A percentile compares a stretch with the other conserved stretches of the same genome.
These are phyloP conservation scores for Polylopha cassiicola DNA, from an alignment of 2,888 invertebrate species.

Conservation along the genomic window DNA sequence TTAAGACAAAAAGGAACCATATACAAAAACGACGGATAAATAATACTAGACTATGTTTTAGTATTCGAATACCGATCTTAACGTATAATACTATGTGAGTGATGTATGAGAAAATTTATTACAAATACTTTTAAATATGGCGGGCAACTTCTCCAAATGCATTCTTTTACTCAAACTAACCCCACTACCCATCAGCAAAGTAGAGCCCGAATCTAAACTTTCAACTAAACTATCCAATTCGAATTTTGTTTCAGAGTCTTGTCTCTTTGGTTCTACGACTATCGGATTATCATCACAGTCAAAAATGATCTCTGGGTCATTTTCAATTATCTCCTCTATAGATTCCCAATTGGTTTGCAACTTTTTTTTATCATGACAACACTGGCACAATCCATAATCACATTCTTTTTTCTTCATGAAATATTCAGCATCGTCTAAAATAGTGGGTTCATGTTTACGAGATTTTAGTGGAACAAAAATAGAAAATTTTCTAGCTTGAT, in stretches of 20 bases:
- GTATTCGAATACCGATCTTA: neutral
- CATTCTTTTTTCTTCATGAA: slow-evolving; percentile 65
- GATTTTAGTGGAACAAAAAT: slow-evolving; percentile 44
- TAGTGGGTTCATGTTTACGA: slow-evolving; percentile 48
- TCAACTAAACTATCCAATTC: no score
- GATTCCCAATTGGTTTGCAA: slow-evolving; percentile 57
- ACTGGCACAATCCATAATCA: slow-evolving; percentile 63
- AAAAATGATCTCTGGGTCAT: slow-evolving; percentile 70
- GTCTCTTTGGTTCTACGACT: slow-evolving; percentile 47
- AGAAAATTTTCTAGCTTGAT: slow-evolving; percentile 62
- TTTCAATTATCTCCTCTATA: slow-evolving; percentile 68
- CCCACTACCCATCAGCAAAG: slow-evolving; percentile 28
- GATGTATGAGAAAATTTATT: slow-evolving; percentile 44
- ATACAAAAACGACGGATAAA: no score
- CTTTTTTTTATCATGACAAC: slow-evolving; percentile 50
- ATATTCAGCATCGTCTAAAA: slow-evolving; percentile 60
- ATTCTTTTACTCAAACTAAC: slow-evolving; percentile 37
- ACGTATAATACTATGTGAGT: slow-evolving; percentile 29
- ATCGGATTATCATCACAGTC: slow-evolving; percentile 63
- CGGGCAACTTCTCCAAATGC: slow-evolving; percentile 46
- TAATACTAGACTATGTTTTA: no score
- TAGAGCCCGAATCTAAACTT: slow-evolving; percentile 29
- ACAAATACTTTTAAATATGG: slow-evolving; percentile 46
- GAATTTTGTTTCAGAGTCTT: slow-evolving; percentile 23
- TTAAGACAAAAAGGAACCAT: no score